Evolutionary conservation across 2,888 invertebrate species (phyloP).

Genomic region (Epiblema foenella): DNA sequence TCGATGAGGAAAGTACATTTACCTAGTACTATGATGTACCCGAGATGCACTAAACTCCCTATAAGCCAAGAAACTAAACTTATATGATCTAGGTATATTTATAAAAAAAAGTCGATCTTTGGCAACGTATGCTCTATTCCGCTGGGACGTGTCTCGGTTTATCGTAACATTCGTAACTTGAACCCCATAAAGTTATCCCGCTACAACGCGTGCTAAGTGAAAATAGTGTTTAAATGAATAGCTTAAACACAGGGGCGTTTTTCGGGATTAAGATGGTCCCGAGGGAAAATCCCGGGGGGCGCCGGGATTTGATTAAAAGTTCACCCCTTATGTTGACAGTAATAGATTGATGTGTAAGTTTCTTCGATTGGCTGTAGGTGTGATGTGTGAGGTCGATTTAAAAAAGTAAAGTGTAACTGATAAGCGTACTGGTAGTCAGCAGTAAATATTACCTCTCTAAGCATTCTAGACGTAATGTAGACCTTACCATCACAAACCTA

Average conservation of each 20-base stretch:
- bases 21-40: background rate
- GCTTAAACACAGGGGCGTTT: slow-evolving; percentile 79
- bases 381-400: slow-evolving; percentile 34
- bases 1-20: background rate
- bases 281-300: slow-evolving; percentile 73
- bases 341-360: slow-evolving; percentile 77
- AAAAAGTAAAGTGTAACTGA: background rate
- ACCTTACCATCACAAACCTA: too few relatives aligned
- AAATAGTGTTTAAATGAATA: slow-evolving; percentile 79
- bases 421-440: background rate
- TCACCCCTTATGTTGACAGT: slow-evolving; percentile 80
- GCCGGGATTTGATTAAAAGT: slow-evolving; percentile 78
- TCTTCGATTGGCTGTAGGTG: slow-evolving; percentile 55
- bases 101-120: too few relatives aligned
- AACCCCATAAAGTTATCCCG: slow-evolving; percentile 38
- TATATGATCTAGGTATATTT: background rate
- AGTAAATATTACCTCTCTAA: too few relatives aligned
- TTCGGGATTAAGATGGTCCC: slow-evolving; percentile 71
- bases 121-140: background rate
- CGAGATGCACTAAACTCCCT: background rate
- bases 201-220: slow-evolving; percentile 60
- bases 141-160: slow-evolving; percentile 3
- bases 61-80: too few relatives aligned
- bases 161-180: slow-evolving; percentile 16
- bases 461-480: too few relatives aligned